Evolutionary conservation across 2,113 vertebrate species (phyloP).

Genomic region (Bothrops jararaca): DNA sequence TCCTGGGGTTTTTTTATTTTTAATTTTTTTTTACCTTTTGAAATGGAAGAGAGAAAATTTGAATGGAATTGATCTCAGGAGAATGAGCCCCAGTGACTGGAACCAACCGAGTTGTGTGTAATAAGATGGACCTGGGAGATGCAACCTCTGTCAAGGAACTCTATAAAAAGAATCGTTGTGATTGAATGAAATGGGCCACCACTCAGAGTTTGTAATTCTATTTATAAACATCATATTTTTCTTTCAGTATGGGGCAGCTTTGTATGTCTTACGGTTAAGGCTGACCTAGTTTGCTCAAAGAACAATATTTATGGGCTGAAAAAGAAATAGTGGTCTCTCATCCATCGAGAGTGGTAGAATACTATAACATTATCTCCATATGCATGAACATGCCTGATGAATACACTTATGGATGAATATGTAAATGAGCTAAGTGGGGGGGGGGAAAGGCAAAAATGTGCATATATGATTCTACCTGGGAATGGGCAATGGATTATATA

Average conservation of each 20-base stretch:
- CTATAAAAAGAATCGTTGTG: neutral
- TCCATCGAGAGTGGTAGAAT: neutral
- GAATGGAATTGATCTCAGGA: conserved; percentile 2
- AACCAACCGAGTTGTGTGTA: neutral
- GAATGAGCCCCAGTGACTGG: neutral
- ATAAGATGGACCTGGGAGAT: neutral
- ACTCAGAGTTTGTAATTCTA: neutral
- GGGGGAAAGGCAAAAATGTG: neutral
- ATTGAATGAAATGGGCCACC: neutral
- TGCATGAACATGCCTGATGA: neutral
- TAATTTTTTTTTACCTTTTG: neutral
- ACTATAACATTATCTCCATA: neutral
- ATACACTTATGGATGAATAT: neutral
- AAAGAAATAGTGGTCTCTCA: neutral
- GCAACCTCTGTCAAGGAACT: neutral
- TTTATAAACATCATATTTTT: neutral
- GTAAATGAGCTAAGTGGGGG: neutral
- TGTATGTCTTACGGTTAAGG: neutral
- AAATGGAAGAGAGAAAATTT: neutral
- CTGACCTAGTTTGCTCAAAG: conserved; percentile 2
- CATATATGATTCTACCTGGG: neutral
- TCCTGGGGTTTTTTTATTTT: neutral
- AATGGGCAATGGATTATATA: neutral
- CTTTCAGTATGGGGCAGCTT: neutral
- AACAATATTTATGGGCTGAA: neutral